phyloP scores from a whole-genome alignment of 2,888 invertebrate genomes.

The Rutpela maculata region DNA sequence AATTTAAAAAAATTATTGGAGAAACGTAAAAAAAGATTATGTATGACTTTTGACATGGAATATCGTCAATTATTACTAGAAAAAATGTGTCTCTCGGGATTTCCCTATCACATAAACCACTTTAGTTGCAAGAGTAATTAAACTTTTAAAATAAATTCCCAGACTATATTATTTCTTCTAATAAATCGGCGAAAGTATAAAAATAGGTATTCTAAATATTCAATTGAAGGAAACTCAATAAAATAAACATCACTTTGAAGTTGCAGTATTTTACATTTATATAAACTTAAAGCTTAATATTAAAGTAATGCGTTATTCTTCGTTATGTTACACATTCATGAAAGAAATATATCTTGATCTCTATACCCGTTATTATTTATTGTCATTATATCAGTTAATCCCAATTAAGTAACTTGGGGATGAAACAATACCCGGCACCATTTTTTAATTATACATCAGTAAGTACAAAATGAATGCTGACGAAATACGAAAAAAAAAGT shows the following conservation, averaged over 20 bases:
- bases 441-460: too few species aligned
- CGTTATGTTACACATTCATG: too few species aligned
- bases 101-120: too few species aligned
- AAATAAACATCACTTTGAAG: constrained; percentile 31
- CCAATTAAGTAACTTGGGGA: not conserved
- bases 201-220: constrained; percentile 27
- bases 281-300: constrained; percentile 11
- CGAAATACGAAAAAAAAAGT: too few species aligned
- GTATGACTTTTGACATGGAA: too few species aligned
- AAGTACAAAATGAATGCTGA: too few species aligned
- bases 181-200: constrained; percentile 18
- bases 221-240: constrained; percentile 21
- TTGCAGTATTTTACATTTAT: constrained; percentile 19
- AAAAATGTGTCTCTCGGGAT: too few species aligned
- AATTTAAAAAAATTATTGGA: too few species aligned
- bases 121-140: too few species aligned
- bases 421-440: not conserved
- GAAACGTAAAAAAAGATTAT: too few species aligned
- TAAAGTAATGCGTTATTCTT: not conserved
- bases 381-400: not conserved
- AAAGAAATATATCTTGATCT: not conserved
- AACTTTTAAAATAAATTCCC: not conserved
- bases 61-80: too few species aligned
- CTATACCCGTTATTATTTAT: not conserved
- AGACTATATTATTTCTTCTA: constrained; percentile 8